Evolutionary conservation across 2,113 vertebrate species (phyloP), one percentile per base, ranked within the genome.

Genomic region (Donacobius atricapilla): DNA sequence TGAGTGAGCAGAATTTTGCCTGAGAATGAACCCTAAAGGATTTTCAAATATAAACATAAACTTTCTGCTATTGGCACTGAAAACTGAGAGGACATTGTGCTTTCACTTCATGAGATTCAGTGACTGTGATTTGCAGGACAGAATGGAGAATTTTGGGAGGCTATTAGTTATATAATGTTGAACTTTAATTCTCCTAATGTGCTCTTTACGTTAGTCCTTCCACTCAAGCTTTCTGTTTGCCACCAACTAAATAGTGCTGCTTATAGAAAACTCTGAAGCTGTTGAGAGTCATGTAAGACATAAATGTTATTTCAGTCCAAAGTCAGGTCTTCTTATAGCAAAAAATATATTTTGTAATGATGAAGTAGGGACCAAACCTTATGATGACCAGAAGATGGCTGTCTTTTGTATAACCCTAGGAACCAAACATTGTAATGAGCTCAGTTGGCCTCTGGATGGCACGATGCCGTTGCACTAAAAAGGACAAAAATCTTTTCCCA

Each of bases 371-470:
- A 50, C 28, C 73, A 90, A 76, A 61, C 9, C 25, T 82, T 61
- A 69, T 0, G 10, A 47, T 58, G 75, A 37, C 20, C 45, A 85
- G 61, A 87, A 91, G 70, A 58, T 57, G 66, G 30, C 21, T 69
- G 84, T 30, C 31, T 72, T 72, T 48, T 54, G 15, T 37, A 10
- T 5, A 83, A 23, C 27, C 44, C 33, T 64, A 30, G 24, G 13
- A 87, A 66, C 10, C 18, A 72, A 87, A 61, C n/a, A 30, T 30
- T 95, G 96, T 33, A 90, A 87, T 96, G 56, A 93, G 28, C 61
- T 3, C 40, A 7, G 25, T 1, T 90, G 60, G 65, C 96, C 96
- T 96, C 96, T 97, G 96, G 96, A 89, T 95, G 96, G 96, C 96
- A 97, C 48, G 45, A 83, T 93, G 60, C 61, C 0, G 56, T 96